Percentiles rank a stretch among this genome's conserved stretches.
phyloP scores from a whole-genome alignment of 2,113 vertebrate species.

The Myocastor coypus region DNA sequence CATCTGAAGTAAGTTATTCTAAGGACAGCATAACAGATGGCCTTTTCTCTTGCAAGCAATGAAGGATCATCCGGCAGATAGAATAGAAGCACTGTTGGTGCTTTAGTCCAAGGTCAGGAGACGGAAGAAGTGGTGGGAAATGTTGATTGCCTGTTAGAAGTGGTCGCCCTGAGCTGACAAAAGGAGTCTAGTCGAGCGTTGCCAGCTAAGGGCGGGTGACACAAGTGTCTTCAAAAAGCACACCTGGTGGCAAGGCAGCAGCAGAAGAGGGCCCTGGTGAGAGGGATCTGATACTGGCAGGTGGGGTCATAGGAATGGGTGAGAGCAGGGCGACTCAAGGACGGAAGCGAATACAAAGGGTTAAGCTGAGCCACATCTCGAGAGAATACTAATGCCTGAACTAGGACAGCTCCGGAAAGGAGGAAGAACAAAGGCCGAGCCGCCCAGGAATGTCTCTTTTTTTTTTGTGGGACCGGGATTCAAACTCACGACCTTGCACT shows the following conservation, averaged over 20 bases:
- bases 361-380: background rate
- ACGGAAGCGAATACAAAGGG: background rate
- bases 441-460: background rate
- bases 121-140: background rate
- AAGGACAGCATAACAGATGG: background rate
- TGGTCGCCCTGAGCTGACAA: background rate
- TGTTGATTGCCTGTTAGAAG: background rate
- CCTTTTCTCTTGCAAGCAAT: background rate
- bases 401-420: background rate
- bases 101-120: background rate
- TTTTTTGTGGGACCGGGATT: too few relatives aligned
- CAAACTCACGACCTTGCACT: too few relatives aligned
- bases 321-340: accelerated
- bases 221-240: background rate
- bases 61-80: background rate
- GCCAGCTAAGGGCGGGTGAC: too few relatives aligned
- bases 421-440: background rate
- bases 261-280: background rate
- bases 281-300: accelerated
- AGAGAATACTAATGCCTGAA: background rate
- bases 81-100: background rate
- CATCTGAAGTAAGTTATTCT: background rate
- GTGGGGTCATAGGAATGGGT: background rate
- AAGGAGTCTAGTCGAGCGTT: background rate
- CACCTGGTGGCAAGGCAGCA: background rate